A percentile compares a stretch with the other conserved stretches of the same genome.
Conservation (phyloP, 37 sponge, comb jelly and placozoan genomes). For the Halisarca cf. caerulea region DNA sequence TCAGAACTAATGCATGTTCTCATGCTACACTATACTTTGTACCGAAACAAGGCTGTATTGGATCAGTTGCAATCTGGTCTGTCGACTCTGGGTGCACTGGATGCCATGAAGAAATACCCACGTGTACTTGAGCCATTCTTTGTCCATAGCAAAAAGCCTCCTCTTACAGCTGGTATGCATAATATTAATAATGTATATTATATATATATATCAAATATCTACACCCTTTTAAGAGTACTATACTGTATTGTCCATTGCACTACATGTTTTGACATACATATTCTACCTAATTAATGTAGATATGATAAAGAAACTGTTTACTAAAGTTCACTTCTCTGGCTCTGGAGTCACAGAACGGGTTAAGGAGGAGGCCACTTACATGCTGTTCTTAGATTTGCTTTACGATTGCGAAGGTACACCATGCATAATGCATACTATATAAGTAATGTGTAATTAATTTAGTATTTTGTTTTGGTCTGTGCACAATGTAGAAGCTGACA, state of each 20-base stretch:
- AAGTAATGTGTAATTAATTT: no score
- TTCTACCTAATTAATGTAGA: no score
- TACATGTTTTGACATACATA: no score
- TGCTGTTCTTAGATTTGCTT: constrained; percentile 6
- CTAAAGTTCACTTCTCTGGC: background rate
- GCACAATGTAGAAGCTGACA: background rate
- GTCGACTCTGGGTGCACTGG: background rate
- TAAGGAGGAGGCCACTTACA: background rate
- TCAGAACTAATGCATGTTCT: background rate
- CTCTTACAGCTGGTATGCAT: background rate
- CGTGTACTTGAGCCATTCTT: background rate
- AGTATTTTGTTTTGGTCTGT: background rate
- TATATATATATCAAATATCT: no score
- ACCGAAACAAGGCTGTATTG: background rate
- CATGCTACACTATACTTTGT: background rate
- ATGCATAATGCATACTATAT: background rate
- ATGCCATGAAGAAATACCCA: background rate
- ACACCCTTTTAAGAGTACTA: no score
- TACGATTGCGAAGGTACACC: background rate
- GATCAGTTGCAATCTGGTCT: constrained; percentile 4
- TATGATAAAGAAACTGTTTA: background rate
- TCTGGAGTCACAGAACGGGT: background rate
- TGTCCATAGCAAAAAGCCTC: background rate
- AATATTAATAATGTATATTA: no score
- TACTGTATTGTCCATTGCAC: no score